These are phyloP conservation scores for Merops nubicus DNA, from an alignment of 2,113 vertebrate genomes.

Conservation along the genomic window DNA sequence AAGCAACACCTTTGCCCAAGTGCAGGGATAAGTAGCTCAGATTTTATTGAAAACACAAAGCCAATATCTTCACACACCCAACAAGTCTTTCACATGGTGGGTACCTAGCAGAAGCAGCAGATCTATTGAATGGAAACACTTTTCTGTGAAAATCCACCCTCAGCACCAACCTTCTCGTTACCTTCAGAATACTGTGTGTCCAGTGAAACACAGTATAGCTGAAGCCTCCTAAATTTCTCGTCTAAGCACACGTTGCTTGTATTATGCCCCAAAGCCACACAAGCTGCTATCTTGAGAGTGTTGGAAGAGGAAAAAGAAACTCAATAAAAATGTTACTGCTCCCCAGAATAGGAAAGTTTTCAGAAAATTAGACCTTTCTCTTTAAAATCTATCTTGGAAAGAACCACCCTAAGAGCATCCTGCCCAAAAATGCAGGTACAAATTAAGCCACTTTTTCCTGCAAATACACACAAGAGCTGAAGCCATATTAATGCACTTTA, in stretches of 20 bases:
- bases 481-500: neutral
- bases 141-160: too few relatives aligned
- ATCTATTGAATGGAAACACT: rapidly evolving
- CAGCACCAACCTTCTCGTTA: too few relatives aligned
- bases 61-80: rapidly evolving
- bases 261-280: rapidly evolving
- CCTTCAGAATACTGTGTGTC: too few relatives aligned
- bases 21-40: neutral
- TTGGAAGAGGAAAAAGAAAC: neutral
- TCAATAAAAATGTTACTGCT: rapidly evolving
- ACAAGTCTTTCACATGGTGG: rapidly evolving
- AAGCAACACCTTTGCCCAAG: too few relatives aligned
- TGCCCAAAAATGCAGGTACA: neutral
- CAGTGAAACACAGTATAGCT: neutral
- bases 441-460: neutral
- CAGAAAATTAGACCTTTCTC: neutral
- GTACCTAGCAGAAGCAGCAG: neutral
- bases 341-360: neutral
- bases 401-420: rapidly evolving
- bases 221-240: rapidly evolving
- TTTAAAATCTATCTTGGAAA: neutral
- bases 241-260: rapidly evolving
- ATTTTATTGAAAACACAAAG: neutral
- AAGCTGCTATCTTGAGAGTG: rapidly evolving
- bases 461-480: neutral